These are phyloP conservation scores for pig (Sus scrofa) DNA, from an alignment of 2,113 vertebrate species.

Conservation along the genomic window T2T-Sscrofa CM000830.6:86780501-86781000, in stretches of 20 bases:
- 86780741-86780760: neutral
- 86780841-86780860: neutral
- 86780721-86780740: neutral
- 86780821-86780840: neutral
- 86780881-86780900: constrained; percentile 28
- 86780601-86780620: neutral
- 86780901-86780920: constrained; percentile 12
- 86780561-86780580: too few relatives aligned
- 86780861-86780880: neutral
- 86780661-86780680: neutral
- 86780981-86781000: constrained; percentile 23
- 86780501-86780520: too few relatives aligned
- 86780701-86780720: neutral
- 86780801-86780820: constrained; percentile 36
- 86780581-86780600: too few relatives aligned
- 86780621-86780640: neutral
- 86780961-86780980: neutral
- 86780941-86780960: neutral
- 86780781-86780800: neutral
- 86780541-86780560: too few relatives aligned
- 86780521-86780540: too few relatives aligned
- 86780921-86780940: neutral
- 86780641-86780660: neutral
- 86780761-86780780: neutral
- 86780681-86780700: neutral